These are phyloP conservation scores for Odontesthes bonariensis DNA, from an alignment of 2,113 vertebrate species.

Conservation along the genomic window DNA sequence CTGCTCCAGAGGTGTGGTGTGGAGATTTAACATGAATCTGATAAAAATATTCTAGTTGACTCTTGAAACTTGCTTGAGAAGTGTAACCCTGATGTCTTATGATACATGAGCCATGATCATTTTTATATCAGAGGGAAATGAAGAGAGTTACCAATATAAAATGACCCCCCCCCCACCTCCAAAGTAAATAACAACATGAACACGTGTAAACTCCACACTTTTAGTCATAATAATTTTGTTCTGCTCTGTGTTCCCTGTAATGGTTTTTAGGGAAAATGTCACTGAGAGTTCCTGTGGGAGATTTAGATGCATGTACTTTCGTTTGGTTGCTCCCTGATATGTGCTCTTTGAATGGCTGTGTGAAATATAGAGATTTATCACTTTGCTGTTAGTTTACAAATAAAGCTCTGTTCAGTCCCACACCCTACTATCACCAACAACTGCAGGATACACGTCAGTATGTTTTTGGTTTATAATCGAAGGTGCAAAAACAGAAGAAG, in stretches of 20 bases:
- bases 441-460: conserved; percentile 26
- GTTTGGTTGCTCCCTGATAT: conserved; percentile 2
- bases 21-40: no score
- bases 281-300: not conserved
- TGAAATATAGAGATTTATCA: not conserved
- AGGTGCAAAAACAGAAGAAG: not conserved
- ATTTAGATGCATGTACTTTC: not conserved
- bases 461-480: conserved; percentile 34
- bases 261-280: not conserved
- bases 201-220: not conserved
- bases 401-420: not conserved
- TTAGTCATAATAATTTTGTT: not conserved
- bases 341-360: conserved; percentile 20
- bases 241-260: not conserved
- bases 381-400: conserved; percentile 15
- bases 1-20: not conserved
- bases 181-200: not conserved
- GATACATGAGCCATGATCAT: no score
- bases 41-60: not conserved
- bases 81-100: not conserved
- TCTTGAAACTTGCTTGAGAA: not conserved
- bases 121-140: no score
- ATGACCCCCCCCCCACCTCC: no score
- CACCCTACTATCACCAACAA: not conserved
- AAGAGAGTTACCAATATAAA: no score